Base-by-base conservation (phyloP, 2,888 invertebrate genomes). In the Parnassius orleans region DNA sequence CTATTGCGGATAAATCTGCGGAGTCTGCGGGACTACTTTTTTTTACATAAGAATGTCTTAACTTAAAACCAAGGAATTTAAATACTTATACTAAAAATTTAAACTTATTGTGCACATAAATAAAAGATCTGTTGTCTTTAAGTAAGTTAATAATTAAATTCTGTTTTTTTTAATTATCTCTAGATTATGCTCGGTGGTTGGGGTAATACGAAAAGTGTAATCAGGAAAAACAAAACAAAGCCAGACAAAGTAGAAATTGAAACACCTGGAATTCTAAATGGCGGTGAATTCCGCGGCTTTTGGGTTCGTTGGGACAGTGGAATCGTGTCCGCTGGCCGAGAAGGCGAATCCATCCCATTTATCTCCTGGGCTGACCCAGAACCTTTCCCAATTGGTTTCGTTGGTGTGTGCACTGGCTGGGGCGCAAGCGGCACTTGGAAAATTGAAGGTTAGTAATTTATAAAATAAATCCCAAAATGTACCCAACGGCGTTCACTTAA, bases 321-420 rank as follows among this genome's bases (percentile, higher is more conserved):
- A 67, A 90, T 93, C 47, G 85, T 95, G 65, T 94, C 94, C 10
- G 95, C 95, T 10, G 96, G 96, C n/a, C 93, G 92, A 58, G 96
- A 96, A 71, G 94, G 94, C 44, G 95, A 95, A 75, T 90, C 92
- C 12, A 93, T 93, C 10, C 95, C 97, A 0, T 95, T 97, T 86
- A 81, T 97, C 69, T 93, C 93, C 11, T 95, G 94, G 92, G 86
- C 93, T 43, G 96, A 97, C 76, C 94, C 94, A 1, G 93, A 95
- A 68, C 93, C 95, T 5, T 94, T 96, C 80, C 93, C 93, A 11
- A 93, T 97, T 62, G 93, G 93, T 66, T 95, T 94, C 81, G 94
- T 96, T 53, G 97, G 97, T 53, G 93, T 97, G 43, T 96, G 96
- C 86, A 97, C 97, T 53, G 97, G 96, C 56, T 97, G 96, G 96